Base-by-base conservation (phyloP, 2,113 vertebrate genomes). In the Lates calcarifer region DNA sequence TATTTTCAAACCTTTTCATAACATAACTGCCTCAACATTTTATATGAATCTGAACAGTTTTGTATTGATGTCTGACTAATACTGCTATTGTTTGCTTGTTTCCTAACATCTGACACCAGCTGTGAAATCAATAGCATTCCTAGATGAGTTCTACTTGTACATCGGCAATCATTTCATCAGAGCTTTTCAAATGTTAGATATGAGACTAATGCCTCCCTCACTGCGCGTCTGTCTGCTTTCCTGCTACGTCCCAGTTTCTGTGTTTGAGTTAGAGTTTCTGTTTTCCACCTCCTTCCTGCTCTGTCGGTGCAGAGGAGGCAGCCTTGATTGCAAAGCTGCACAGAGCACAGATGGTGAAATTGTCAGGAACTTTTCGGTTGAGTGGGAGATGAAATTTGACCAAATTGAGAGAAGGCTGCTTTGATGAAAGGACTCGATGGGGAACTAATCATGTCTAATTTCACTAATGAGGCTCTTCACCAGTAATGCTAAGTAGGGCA, bases 381-480 rank as follows among this genome's bases (percentile, higher is more conserved):
- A 74, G 71, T 56, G 35, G 35, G 41, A 81, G 17, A 61, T 61
- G n/a, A 66, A 66, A 82, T 82, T 77, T 74, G 67, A 79, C 81
- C 78, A 82, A 82, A 79, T 60, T 84, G 63, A 70, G 68, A 35
- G 76, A 84, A 80, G 20, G 57, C 55, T 67, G 79, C 84, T 86
- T 79, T 85, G 84, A 79, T 75, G 60, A 84, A 85, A 77, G 31
- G 35, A 72, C 43, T 78, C 76, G 56, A 74, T 65, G 56, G 79
- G 79, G 73, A 87, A 68, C 63, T 71, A 81, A 88, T 87, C 68
- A 78, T 58, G 60, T 83, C 57, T 74, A 79, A 89, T 89, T 85
- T 83, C 37, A 76, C 74, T 82, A 89, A 86, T 83, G 77, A 91
- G 85, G 77, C 77, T 85, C 82, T 87, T 82, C 80, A 72, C 49